These are phyloP conservation scores for Drosophila algonquin DNA, from an alignment of 2,888 invertebrate genomes.

Conservation along the genomic window DNA sequence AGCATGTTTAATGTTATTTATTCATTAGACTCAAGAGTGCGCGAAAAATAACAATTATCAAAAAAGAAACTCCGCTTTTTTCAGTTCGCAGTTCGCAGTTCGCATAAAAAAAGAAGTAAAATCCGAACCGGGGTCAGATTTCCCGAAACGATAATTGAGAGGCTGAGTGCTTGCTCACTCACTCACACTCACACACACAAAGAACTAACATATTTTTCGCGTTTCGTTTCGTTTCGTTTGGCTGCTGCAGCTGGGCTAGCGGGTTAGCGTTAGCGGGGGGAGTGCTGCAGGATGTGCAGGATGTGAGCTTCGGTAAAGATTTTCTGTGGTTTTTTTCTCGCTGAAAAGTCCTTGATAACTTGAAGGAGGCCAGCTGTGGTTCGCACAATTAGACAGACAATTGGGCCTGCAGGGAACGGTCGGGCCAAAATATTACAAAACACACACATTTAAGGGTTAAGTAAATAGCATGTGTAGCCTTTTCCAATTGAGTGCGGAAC, in stretches of 20 bases:
- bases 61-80: conserved; percentile 53
- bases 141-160: conserved; percentile 72
- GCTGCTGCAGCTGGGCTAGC: conserved; percentile 15
- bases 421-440: conserved; percentile 8
- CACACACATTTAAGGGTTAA: conserved; percentile 26
- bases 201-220: conserved; percentile 30
- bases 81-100: conserved; percentile 19
- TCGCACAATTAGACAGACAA: conserved; percentile 44
- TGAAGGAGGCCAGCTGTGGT: conserved; percentile 41
- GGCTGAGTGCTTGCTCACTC: conserved; percentile 36
- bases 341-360: conserved; percentile 39
- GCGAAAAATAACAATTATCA: conserved; percentile 77
- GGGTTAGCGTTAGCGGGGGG: neutral
- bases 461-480: conserved; percentile 3
- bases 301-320: conserved; percentile 19
- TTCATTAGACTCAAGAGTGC: conserved; percentile 79
- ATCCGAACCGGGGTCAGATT: conserved; percentile 64
- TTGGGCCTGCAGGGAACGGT: conserved; percentile 25
- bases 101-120: conserved; percentile 29
- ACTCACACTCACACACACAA: neutral
- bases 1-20: conserved; percentile 81
- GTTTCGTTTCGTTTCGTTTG: neutral
- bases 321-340: conserved; percentile 20
- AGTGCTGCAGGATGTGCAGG: conserved; percentile 5
- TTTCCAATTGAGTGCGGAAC: conserved; percentile 12